phyloP scores from a whole-genome alignment of 2,113 vertebrate species.

The Scartelaos histophorus region DNA sequence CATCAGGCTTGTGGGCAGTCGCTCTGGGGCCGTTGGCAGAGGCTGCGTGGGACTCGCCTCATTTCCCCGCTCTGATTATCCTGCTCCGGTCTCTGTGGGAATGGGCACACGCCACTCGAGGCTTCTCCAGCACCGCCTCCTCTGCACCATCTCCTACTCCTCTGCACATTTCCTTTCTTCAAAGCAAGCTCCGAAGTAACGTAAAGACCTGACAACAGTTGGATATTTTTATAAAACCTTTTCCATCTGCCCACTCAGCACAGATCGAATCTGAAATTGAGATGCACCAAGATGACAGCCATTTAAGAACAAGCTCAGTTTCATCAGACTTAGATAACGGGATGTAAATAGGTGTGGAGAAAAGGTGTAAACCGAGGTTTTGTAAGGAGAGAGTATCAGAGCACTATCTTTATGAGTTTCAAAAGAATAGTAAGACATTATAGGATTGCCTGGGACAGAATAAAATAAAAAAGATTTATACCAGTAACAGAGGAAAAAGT shows the following conservation, averaged over 20 bases:
- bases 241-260: constrained; percentile 5
- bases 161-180: constrained; percentile 12
- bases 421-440: background rate
- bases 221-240: constrained; percentile 5
- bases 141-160: constrained; percentile 20
- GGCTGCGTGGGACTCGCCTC: constrained; percentile 72
- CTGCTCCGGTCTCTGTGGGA: constrained; percentile 48
- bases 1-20: constrained; percentile 74
- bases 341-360: constrained; percentile 21
- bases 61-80: constrained; percentile 79
- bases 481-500: background rate
- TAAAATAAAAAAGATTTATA: background rate
- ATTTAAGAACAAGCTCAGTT: constrained; percentile 39
- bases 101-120: constrained; percentile 30
- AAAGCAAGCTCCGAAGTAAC: background rate
- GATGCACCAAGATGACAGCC: background rate
- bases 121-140: constrained; percentile 18
- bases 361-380: constrained; percentile 2
- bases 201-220: background rate
- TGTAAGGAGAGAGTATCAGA: too few species aligned
- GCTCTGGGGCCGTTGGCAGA: constrained; percentile 64
- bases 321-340: constrained; percentile 45
- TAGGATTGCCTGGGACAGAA: background rate
- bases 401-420: background rate
- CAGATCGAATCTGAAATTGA: background rate